These are phyloP conservation scores for Callyntrura guangdongensis DNA, from an alignment of 2,888 invertebrate species.

Conservation along the genomic window DNA sequence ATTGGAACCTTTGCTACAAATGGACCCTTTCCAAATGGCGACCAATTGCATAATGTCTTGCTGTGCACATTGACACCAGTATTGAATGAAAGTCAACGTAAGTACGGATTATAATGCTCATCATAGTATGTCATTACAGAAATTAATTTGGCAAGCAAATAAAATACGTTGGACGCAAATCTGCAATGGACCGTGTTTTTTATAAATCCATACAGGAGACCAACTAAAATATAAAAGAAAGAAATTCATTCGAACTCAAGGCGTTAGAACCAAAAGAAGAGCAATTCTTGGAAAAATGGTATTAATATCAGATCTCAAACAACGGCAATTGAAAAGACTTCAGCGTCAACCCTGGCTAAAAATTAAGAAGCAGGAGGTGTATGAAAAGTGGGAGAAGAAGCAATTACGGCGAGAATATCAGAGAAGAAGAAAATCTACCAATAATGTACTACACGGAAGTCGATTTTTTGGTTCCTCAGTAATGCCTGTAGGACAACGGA, in stretches of 20 bases:
- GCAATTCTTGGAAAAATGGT: neutral
- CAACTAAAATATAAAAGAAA: neutral
- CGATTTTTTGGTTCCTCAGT: neutral
- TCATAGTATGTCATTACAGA: neutral
- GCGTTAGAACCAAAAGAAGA: neutral
- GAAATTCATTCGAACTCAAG: no score
- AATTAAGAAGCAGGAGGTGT: conserved; percentile 37
- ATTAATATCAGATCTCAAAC: neutral
- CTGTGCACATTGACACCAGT: neutral
- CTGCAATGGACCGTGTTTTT: no score
- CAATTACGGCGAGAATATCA: neutral
- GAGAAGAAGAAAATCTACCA: neutral
- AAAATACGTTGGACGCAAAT: no score
- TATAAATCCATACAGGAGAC: neutral
- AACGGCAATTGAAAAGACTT: conserved; percentile 39
- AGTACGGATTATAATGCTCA: no score
- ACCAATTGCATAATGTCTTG: neutral
- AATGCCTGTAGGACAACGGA: neutral
- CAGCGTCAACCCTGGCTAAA: neutral
- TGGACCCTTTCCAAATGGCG: neutral
- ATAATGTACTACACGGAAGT: neutral
- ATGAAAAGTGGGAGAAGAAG: conserved; percentile 17
- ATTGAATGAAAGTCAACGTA: neutral
- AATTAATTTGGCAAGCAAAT: neutral
- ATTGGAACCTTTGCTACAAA: neutral